Evolutionary conservation across 1,140 invertebrate species (phyloP).

Genomic region (Forficula auricularia): DNA sequence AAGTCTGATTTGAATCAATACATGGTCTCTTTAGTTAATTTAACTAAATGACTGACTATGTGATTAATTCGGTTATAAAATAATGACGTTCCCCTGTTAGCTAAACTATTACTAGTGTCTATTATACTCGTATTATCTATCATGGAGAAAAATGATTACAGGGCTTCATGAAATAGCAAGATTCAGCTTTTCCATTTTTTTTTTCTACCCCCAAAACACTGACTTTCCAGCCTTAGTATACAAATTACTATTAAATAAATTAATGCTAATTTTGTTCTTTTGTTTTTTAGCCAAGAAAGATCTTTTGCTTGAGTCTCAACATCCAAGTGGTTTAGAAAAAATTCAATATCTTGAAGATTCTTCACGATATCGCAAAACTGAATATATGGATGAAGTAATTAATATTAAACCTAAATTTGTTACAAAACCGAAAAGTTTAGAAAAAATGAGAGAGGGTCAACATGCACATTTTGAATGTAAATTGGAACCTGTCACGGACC

Average conservation of each 20-base stretch:
- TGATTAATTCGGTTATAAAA: too few species aligned
- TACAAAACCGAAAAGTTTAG: constrained; percentile 67
- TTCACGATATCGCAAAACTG: constrained; percentile 64
- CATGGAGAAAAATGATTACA: too few species aligned
- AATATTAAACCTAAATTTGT: constrained; percentile 67
- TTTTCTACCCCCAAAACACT: too few species aligned
- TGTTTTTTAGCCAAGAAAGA: constrained; percentile 55
- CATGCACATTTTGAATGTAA: constrained; percentile 96
- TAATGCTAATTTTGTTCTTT: neutral
- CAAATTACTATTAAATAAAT: neutral
- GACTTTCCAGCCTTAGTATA: too few species aligned
- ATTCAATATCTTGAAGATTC: constrained; percentile 80
- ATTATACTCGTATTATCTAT: too few species aligned
- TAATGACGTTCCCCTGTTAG: too few species aligned
- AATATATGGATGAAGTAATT: constrained; percentile 65
- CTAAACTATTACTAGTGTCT: too few species aligned
- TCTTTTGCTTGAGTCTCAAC: constrained; percentile 64
- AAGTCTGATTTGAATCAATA: too few species aligned
- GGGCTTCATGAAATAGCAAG: too few species aligned
- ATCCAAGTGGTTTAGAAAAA: constrained; percentile 71
- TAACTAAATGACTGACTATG: too few species aligned
- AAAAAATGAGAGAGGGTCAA: constrained; percentile 72
- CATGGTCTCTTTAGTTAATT: too few species aligned
- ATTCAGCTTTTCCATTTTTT: too few species aligned
- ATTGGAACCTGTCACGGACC: constrained; percentile 87